Base-by-base conservation (phyloP, 2,797 vertebrate species). In the Oreochromis grahami region DNA sequence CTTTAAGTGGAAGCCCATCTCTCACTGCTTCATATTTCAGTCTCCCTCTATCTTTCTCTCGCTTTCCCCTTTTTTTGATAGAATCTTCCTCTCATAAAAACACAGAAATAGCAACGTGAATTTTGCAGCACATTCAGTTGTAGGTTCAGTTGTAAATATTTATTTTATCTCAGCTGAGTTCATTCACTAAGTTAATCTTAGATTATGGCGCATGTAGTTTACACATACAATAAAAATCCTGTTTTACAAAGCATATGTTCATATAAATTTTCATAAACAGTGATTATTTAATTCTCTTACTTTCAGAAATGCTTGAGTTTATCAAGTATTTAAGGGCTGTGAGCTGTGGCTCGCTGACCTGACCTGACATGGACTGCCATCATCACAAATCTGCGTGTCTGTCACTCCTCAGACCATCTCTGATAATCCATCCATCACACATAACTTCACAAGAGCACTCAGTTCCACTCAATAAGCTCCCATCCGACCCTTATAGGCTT, bases 341-440 rank as follows among this genome's bases (percentile, higher is more conserved):
- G 48, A 65, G 55, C 76, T 68, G 24, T 58, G 63, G 36, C 63
- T 48, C 78, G 9, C 41, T 38, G 74, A 79, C 65, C 70, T 77
- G 80, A 55, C 79, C 14, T 76, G 80, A 76, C 76, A 56, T 41
- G 79, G 81, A 60, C 78, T 77, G 52, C 60, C 84, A 85, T 89
- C 79, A 87, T 86, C 76, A 85, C 84, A 82, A 78, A 90, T 87
- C 78, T 85, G 63, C 79, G 34, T 79, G 65, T 87, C 72, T 86
- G 58, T 92, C 86, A 88, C 53, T 81, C 72, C 77, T 76, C 51
- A 77, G 74, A 78, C 17, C 70, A 34, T 74, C 85, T 80, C 68
- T 76, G 83, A 81, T 80, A 78, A 76, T 8, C 72, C 84, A 87
- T 91, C 86, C 85, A 91, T 93, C 90, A 91, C 76, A 76, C 53